Evolutionary conservation across 2,113 vertebrate genomes (phyloP), one percentile per base, ranked within the genome.

Genomic region (Odontophorus gujanensis): DNA sequence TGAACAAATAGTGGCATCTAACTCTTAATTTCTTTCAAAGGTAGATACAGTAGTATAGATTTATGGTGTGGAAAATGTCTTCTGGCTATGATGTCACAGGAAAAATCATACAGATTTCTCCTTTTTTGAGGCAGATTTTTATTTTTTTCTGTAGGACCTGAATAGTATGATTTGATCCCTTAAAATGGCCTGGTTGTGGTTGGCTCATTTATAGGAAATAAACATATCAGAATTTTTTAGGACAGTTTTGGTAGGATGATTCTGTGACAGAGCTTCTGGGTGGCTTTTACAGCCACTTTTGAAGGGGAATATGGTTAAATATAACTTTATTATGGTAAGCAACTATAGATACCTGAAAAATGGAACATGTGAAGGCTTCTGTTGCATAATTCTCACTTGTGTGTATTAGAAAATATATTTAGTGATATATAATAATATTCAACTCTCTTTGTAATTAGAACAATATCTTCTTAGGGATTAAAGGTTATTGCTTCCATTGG

Each of bases 131-230:
- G 7, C 1, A 2, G 22, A 2, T 45, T 53, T 45, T 32, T 13
- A 16, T n/a, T 1, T 61, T 61, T 50, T 19, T 4, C 30, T 76
- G 4, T 53, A 62, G 36, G 10, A 50, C 21, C 5, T 19, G 34
- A 59, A 0, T 19, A 72, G 15, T 38, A 11, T 0, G 0, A 7
- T 69, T 66, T 58, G 26, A 5, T 42, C 40, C 3, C 22, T 59
- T 84, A n/a, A 76, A 66, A 61, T 53, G 61, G 4, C 55, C 17
- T 73, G 26, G 3, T 32, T 3, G 5, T 26, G 22, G 8, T 55
- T 76, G 40, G 17, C 26, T 90, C 6, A 12, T 69, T 77, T 72
- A 34, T 30, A 21, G 16, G 58, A 65, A 76, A 48, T 24, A 55
- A 78, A 11, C 45, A 7, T 59, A 68, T n/a, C 36, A 48, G 28